These are phyloP conservation scores for Heliocidaris tuberculata DNA, from an alignment of 35 echinoderm and acorn worm genomes.

Conservation along the genomic window DNA sequence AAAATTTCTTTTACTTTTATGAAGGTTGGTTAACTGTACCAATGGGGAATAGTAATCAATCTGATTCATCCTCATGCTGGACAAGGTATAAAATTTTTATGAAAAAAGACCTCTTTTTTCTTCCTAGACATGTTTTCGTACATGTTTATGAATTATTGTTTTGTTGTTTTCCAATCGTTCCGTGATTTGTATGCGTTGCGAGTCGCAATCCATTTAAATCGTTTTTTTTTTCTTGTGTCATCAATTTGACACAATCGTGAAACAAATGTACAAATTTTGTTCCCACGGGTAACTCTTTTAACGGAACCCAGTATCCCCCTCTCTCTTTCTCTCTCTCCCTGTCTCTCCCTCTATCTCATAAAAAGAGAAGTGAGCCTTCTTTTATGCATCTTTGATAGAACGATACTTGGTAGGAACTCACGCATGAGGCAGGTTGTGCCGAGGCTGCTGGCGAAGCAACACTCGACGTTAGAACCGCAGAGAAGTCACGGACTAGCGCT, in stretches of 20 bases:
- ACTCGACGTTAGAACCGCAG: slow-evolving; percentile 28
- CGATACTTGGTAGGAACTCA: background rate
- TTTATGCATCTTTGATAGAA: background rate
- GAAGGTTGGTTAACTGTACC: too few species aligned
- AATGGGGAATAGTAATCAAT: background rate
- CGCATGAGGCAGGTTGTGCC: background rate
- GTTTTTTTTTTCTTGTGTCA: background rate
- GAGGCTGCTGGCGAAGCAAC: background rate
- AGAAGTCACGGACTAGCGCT: slow-evolving; percentile 40
- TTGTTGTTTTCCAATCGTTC: background rate
- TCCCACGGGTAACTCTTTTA: background rate
- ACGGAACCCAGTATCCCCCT: background rate
- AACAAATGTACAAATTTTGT: background rate
- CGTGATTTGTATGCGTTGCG: background rate
- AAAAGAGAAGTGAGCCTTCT: background rate
- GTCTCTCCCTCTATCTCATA: background rate
- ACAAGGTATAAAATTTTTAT: background rate
- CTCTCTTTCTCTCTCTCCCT: too few species aligned
- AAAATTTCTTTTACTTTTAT: too few species aligned
- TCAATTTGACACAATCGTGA: background rate
- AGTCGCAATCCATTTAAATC: background rate
- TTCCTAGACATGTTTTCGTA: background rate
- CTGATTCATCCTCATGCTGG: background rate
- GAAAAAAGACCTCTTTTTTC: background rate
- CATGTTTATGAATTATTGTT: background rate